Base-by-base conservation (phyloP, 2,888 invertebrate species). In the Tyria jacobaeae region DNA sequence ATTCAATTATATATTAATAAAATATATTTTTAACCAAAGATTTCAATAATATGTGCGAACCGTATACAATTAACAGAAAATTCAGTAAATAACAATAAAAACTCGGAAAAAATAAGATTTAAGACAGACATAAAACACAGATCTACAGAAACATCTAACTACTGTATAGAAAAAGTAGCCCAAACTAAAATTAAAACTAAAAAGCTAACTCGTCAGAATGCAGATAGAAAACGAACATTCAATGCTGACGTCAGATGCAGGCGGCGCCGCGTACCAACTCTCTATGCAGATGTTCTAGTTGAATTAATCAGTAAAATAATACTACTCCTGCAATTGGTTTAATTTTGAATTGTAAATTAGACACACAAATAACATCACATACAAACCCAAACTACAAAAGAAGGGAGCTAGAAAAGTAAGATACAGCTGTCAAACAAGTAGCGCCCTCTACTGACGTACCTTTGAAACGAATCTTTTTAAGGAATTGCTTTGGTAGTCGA, bases 381-480 rank as follows among this genome's bases (percentile, higher is more conserved):
- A 49, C 7, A 60, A 66, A 51, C 24, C 62, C 62, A 64, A 34
- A 34, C 50, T 64, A 68, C 37, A 64, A 35, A 64, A 64, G 35
- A 62, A 35, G 31, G 52, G 51, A 59, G 34, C 24, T 31, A 52
- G 35, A 62, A 70, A 54, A 66, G 49, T 53, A 47, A 64, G 68
- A 64, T 48, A 65, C 64, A 68, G 54, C 60, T 48, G 50, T 54
- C 52, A 73, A 68, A 58, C 73, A 75, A 80, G 66, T 72, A 83
- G 82, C 81, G 79, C 88, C 89, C 83, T 77, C 91, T 91, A 90
- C 86, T 69, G 82, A 89, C 92, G 77, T 92, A 93, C 92, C 92
- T 93, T 90, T 92, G 82, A 82, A 86, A 59, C 90, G 89, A 68
- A 87, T 87, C 87, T 92, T 93, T 92, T 93, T 93, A 80, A 91